Base-by-base conservation (phyloP, 2,797 vertebrate genomes). In the Nannoperca australis region DNA sequence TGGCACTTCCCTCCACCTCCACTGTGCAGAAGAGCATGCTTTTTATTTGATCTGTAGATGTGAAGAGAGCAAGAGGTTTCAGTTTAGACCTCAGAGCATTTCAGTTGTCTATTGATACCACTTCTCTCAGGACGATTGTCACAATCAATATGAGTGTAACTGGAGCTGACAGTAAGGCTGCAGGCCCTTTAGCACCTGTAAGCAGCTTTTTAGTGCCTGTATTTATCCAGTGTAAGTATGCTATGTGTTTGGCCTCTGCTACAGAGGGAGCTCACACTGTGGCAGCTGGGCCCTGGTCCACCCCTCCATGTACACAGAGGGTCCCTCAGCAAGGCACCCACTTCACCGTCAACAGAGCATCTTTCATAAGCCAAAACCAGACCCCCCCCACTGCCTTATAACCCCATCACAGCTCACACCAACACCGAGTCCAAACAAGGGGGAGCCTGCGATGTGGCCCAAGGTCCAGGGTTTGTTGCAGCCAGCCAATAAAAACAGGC, bases 41-140 rank as follows among this genome's bases (percentile, higher is more conserved):
- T 96, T 95, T 97, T 95, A 88, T 96, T 96, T 89, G 97, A 97
- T 95, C 97, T 98, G 96, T 94, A 95, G 91, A 95, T 95, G 91
- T 54, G 45, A 81, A 65, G 63, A 87, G 55, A 87, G 56, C 27
- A 4, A 76, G 47, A 74, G 58, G 70, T 65, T 81, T 86, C 32
- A 77, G 76, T 86, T 74, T 82, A 65, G 14, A 61, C 59, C 80
- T 71, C 62, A 7, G 71, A 69, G 76, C 22, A 0, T 70, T 79
- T 74, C 85, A 62, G 63, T 67, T 60, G 77, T 81, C 53, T 79
- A 78, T 81, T 72, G 85, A 86, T 74, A 83, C 75, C 12, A 72
- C 60, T 66, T 13, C 71, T 70, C 69, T 83, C 32, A 53, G 72
- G 78, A 64, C 54, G 69, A 78, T 32, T 17, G 66, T 61, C 74